Percentiles rank a stretch among this genome's conserved stretches.
Conservation (phyloP, 2,113 vertebrate species). For the Tachuris rubrigastra region DNA sequence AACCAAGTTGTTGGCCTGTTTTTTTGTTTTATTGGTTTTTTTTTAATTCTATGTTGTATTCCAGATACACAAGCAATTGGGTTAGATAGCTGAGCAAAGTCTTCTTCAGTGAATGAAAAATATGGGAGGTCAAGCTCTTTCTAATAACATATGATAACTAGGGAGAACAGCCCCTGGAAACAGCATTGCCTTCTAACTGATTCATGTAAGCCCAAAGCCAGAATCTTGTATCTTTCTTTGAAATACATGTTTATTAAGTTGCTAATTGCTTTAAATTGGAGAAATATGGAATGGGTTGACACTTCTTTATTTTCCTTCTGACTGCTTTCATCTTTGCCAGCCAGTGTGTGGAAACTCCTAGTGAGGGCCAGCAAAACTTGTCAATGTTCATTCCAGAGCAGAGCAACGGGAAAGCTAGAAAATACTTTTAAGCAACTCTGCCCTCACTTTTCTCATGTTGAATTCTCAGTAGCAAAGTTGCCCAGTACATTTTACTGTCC, state of each 20-base stretch:
- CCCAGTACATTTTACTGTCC: background rate
- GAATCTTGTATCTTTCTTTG: background rate
- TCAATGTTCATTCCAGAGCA: background rate
- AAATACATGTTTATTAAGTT: background rate
- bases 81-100: background rate
- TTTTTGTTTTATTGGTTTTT: too few species aligned
- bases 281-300: background rate
- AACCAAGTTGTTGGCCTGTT: background rate
- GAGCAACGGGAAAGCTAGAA: background rate
- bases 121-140: background rate
- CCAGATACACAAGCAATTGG: background rate
- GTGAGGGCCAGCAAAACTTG: background rate
- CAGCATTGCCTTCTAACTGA: background rate
- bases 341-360: background rate
- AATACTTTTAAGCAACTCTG: background rate
- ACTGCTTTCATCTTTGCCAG: background rate
- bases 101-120: background rate
- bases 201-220: background rate
- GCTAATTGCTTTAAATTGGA: background rate
- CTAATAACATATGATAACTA: background rate
- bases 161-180: background rate
- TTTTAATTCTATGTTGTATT: background rate
- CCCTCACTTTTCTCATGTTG: background rate
- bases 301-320: background rate
- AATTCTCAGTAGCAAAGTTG: background rate